Evolutionary conservation across 2,888 invertebrate genomes (phyloP), one percentile per base, ranked within the genome.

Genomic region (Folsomia manolachei): DNA sequence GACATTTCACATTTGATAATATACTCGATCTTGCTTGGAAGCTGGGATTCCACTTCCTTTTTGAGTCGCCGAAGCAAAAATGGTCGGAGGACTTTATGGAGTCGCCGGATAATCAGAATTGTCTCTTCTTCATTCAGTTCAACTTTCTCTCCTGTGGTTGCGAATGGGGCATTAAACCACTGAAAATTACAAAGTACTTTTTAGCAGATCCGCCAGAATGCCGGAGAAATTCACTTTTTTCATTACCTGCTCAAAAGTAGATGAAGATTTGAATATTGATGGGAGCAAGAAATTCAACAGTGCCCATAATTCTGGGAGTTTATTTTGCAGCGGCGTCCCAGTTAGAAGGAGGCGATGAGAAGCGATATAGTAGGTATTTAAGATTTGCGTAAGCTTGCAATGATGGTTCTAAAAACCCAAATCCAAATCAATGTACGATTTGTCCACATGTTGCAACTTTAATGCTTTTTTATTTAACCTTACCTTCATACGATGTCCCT

Each of bases 401-500:
- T 99, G 97, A 85, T 99, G 98, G 86, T 99, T 99, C 87, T n/a
- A n/a, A n/a, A n/a, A n/a, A n/a, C n/a, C n/a, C n/a, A n/a, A n/a
- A n/a, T n/a, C n/a, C n/a, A n/a, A n/a, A n/a, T n/a, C n/a, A n/a
- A n/a, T n/a, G n/a, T n/a, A n/a, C n/a, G n/a, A n/a, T n/a, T n/a
- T n/a, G n/a, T n/a, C n/a, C n/a, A n/a, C n/a, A n/a, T n/a, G n/a
- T n/a, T n/a, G n/a, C n/a, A n/a, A n/a, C n/a, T n/a, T n/a, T n/a
- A n/a, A n/a, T n/a, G n/a, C n/a, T n/a, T n/a, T n/a, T n/a, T n/a
- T n/a, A n/a, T n/a, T n/a, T n/a, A n/a, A n/a, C n/a, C n/a, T n/a
- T n/a, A n/a, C n/a, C n/a, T 99, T 99, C 97, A 99, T 98, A 79
- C 99, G 90, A 86, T 99, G 99, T 71, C 98, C 99, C 85, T 99